A percentile compares a stretch with the other conserved stretches of the same genome.
Conservation (phyloP, 2,113 vertebrate genomes). For the Sterrhoptilus dennistouni region DNA sequence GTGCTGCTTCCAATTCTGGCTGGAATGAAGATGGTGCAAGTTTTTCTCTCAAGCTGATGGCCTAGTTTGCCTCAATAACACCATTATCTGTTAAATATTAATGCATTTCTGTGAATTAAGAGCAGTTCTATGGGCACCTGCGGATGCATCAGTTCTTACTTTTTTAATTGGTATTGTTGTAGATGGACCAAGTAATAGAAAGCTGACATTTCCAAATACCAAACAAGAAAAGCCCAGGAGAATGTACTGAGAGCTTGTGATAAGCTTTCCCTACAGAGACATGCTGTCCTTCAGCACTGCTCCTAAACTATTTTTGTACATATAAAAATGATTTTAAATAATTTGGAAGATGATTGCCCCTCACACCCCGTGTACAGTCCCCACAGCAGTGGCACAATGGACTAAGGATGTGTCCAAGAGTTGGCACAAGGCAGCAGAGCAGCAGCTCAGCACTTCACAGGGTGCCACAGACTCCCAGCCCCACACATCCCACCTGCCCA, state of each 20-base stretch:
- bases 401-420: background rate
- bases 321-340: background rate
- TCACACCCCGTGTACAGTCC: fast-evolving
- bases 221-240: background rate
- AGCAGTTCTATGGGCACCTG: slow-evolving; percentile 32
- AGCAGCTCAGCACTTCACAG: fast-evolving
- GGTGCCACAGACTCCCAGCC: background rate
- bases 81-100: slow-evolving; percentile 60
- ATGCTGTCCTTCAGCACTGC: background rate
- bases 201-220: slow-evolving; percentile 44
- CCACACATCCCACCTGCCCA: background rate
- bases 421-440: background rate
- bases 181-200: slow-evolving; percentile 3
- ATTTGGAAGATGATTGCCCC: background rate
- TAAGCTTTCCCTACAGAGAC: background rate
- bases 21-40: slow-evolving; percentile 42
- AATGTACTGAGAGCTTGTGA: background rate
- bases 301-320: background rate
- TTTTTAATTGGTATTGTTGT: slow-evolving; percentile 39
- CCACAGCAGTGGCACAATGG: fast-evolving
- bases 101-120: slow-evolving; percentile 44
- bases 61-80: slow-evolving; percentile 37
- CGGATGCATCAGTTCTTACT: background rate
- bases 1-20: slow-evolving; percentile 7
- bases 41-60: slow-evolving; percentile 17